Evolutionary conservation across 2,888 invertebrate species (phyloP), one percentile per base, ranked within the genome.

Genomic region (Cantharis lateralis): DNA sequence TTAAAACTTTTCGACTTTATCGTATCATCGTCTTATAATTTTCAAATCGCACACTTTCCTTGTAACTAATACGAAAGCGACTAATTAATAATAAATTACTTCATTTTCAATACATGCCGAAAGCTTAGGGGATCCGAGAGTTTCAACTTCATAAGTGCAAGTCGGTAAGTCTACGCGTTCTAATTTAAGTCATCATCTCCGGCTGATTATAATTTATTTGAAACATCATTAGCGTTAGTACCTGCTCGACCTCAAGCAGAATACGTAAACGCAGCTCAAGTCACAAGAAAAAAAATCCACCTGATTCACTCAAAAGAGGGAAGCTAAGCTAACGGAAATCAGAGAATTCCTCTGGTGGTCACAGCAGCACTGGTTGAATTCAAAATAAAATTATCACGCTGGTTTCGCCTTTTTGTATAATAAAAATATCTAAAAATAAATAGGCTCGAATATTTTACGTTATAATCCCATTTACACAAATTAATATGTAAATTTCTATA

Each of bases 191-290:
- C 85, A 82, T 84, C 84, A 84, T 82, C 84, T 82, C 81, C 81
- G 74, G 76, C 74, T 82, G 84, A 85, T 85, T 84, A 84, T 84
- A 84, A 85, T 84, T 85, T 85, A 85, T 84, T 83, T 82, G 83
- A 82, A 80, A 81, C 81, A 80, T 84, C 84, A 83, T 84, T 84
- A 84, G 83, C 82, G 79, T 79, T 75, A 81, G 76, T 80, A 80
- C 79, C 81, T 79, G 82, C 78, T 71, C 80, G 81, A 79, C 80
- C 81, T 83, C 83, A 82, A 82, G 82, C 82, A 80, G 82, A 82
- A 83, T 82, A 79, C 79, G 75, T 83, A 82, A 83, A 79, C 79
- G 82, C 81, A 74, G 32, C 48, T 48, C 13, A n/a, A 48, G 68
- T 74, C 70, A 69, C 75, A 71, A 77, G 75, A 48, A 48, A 13